Percentiles rank a stretch among this genome's conserved stretches.
phyloP scores from a whole-genome alignment of 2,113 vertebrate species.

The Phalacrocorax carbo region DNA sequence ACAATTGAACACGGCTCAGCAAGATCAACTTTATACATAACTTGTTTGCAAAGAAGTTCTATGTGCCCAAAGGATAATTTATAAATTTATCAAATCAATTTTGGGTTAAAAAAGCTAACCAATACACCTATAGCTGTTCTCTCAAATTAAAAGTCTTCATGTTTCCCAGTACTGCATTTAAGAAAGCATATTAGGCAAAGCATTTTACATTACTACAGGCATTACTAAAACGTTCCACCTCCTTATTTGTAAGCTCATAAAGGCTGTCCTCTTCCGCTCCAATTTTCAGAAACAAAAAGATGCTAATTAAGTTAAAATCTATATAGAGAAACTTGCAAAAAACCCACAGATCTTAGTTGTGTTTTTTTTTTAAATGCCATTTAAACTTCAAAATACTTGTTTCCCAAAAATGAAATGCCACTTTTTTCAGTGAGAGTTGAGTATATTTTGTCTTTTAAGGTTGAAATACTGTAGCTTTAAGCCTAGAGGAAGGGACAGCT shows the following conservation, averaged over 20 bases:
- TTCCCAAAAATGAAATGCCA: neutral
- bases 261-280: neutral
- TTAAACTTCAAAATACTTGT: neutral
- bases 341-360: rapidly evolving
- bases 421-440: neutral
- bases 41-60: neutral
- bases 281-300: neutral
- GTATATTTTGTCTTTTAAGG: neutral
- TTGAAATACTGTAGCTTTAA: neutral
- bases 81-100: neutral
- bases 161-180: neutral
- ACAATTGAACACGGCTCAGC: neutral
- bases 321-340: neutral
- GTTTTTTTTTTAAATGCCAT: neutral
- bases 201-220: neutral
- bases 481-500: neutral
- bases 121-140: neutral
- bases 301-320: neutral
- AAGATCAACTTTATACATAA: neutral
- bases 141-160: neutral
- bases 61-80: neutral
- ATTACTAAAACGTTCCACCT: neutral
- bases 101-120: neutral
- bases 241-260: neutral
- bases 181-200: neutral